These are phyloP conservation scores for Drepana arcuata DNA, from an alignment of 1,140 invertebrate genomes.

Conservation along the genomic window DNA sequence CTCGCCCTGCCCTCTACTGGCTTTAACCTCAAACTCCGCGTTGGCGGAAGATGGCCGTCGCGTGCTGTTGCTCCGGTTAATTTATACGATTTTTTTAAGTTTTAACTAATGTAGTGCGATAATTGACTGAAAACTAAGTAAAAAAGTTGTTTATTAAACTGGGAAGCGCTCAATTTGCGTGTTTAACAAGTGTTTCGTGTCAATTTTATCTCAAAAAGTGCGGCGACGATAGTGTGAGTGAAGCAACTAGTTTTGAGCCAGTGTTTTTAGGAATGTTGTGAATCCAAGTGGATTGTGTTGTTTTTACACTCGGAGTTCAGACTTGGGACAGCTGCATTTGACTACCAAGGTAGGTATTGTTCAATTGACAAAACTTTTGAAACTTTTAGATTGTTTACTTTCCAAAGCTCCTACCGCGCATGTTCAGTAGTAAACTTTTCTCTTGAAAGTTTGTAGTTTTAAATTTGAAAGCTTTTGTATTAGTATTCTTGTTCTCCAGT, in stretches of 20 bases:
- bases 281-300: constrained; percentile 56
- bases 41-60: constrained; percentile 67
- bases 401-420: constrained; percentile 45
- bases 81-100: constrained; percentile 55
- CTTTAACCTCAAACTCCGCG: constrained; percentile 41
- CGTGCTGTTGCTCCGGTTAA: constrained; percentile 58
- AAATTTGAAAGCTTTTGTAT: too few relatives aligned
- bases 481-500: too few relatives aligned
- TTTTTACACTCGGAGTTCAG: constrained; percentile 29
- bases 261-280: constrained; percentile 64
- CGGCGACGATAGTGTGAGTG: constrained; percentile 43
- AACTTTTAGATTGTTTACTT: constrained; percentile 61
- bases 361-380: constrained; percentile 34
- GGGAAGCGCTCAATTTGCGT: constrained; percentile 15
- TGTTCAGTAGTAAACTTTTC: too few relatives aligned
- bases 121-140: constrained; percentile 25
- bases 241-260: constrained; percentile 58
- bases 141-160: constrained; percentile 24
- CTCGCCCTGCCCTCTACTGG: constrained; percentile 38
- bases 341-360: constrained; percentile 36
- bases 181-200: constrained; percentile 26
- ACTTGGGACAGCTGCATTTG: constrained; percentile 21
- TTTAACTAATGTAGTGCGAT: constrained; percentile 34
- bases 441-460: too few relatives aligned
- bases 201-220: constrained; percentile 59